Percentiles rank a stretch among this genome's conserved stretches.
These are phyloP conservation scores for Caenorhabditis sp. DNA, from an alignment of 2,888 invertebrate species.

Conservation along the genomic window DNA sequence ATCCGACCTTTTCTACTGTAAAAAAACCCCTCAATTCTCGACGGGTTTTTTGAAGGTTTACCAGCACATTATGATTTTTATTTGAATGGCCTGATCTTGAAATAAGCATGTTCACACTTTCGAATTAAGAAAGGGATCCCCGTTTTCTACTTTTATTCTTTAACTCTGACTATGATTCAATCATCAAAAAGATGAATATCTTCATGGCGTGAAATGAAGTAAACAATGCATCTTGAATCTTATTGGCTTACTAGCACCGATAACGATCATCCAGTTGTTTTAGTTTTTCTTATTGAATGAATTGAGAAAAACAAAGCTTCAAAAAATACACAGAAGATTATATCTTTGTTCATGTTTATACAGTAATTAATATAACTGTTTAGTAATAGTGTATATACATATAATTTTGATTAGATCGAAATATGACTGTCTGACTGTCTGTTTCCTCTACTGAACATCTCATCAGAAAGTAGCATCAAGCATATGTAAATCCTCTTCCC, in stretches of 20 bases:
- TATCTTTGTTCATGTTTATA: constrained; percentile 17
- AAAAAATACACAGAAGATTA: not conserved
- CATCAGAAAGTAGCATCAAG: not conserved
- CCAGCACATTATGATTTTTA: too few relatives aligned
- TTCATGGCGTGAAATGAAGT: not conserved
- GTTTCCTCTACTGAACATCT: not conserved
- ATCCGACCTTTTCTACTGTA: too few relatives aligned
- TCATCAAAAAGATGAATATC: not conserved
- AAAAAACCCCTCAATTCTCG: too few relatives aligned
- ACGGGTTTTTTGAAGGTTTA: too few relatives aligned
- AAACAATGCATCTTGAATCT: not conserved
- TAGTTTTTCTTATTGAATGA: not conserved
- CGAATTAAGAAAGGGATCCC: too few relatives aligned
- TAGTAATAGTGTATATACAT: not conserved
- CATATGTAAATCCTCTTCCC: not conserved
- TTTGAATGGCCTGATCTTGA: too few relatives aligned
- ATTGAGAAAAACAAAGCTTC: not conserved
- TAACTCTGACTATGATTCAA: not conserved
- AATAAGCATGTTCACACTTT: too few relatives aligned
- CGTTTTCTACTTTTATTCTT: not conserved
- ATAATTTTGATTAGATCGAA: not conserved
- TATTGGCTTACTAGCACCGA: not conserved
- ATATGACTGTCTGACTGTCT: not conserved
- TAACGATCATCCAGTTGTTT: not conserved
- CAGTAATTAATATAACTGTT: constrained; percentile 39